Evolutionary conservation across 2,797 vertebrate species (phyloP), one percentile per base, ranked within the genome.

Genomic region (Setipinna tenuifilis): DNA sequence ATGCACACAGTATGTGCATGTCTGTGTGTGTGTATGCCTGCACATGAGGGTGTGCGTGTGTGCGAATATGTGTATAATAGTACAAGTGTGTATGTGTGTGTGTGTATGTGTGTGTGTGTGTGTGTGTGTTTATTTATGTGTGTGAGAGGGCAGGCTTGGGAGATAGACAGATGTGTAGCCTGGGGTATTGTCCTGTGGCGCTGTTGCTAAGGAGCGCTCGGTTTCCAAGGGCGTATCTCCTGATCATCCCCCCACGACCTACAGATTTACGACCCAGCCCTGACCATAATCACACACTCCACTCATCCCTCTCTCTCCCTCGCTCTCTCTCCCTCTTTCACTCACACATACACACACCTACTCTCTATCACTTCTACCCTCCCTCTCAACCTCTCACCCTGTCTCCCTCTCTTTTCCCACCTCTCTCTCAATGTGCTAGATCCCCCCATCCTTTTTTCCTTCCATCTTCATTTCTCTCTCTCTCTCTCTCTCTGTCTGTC

Each of bases 341-440:
- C 58, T 7, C 3, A 82, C 86, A 48, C 46, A n/a, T n/a, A n/a
- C 46, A 48, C 46, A 48, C 3, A 4, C 46, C 46, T 48, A 48
- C 50, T 54, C 50, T 54, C 50, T 14, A 41, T 41, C 35, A 41
- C 14, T 14, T 88, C 88, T 71, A 85, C 85, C 86, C 88, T 83
- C 87, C 90, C 88, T 87, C 83, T 85, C 86, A 88, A 86, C 86
- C 83, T 81, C 85, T 87, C 85, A 89, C 16, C 82, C 86, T 54
- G 2, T 85, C 87, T 87, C 61, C 50, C 6, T 87, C 82, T 80
- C 58, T 62, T 41, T 85, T 46, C 41, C 25, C 41, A 21, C 19
- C 81, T 85, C 61, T 58, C 25, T 58, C 31, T 35, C 81, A n/a
- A n/a, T n/a, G n/a, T n/a, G n/a, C n/a, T n/a, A n/a, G n/a, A n/a